These are phyloP conservation scores for Pseudorhombus dupliciocellatus DNA, from an alignment of 2,113 vertebrate species.

Conservation along the genomic window DNA sequence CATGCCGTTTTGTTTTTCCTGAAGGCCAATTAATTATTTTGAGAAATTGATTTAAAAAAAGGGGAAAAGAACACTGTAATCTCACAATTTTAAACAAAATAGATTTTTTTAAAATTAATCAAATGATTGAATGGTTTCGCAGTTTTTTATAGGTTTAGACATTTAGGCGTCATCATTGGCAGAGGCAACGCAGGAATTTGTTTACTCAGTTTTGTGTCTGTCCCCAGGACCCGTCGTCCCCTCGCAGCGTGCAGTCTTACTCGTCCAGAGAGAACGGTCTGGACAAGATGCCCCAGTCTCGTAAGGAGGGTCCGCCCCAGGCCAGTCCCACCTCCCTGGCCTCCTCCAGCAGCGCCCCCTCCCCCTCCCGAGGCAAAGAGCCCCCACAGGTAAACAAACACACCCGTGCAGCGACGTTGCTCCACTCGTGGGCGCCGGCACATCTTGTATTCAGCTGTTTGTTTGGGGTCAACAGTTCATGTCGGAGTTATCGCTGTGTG, in stretches of 20 bases:
- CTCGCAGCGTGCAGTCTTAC: constrained; percentile 90
- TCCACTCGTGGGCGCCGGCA: background rate
- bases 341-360: constrained; percentile 88
- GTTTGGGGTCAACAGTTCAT: constrained; percentile 7
- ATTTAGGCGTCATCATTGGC: too few relatives aligned
- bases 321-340: constrained; percentile 90
- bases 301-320: constrained; percentile 84
- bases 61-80: too few relatives aligned
- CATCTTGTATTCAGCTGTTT: constrained; percentile 9
- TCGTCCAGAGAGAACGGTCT: constrained; percentile 90
- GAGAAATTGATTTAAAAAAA: too few relatives aligned
- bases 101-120: too few relatives aligned
- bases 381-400: constrained; percentile 69
- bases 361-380: constrained; percentile 87
- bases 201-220: background rate
- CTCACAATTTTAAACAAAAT: too few relatives aligned
- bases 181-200: too few relatives aligned
- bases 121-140: too few relatives aligned
- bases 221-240: constrained; percentile 89
- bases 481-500: constrained; percentile 13
- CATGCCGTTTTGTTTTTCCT: too few relatives aligned
- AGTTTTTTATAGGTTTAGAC: too few relatives aligned
- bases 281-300: constrained; percentile 84
- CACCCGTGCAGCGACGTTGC: background rate
- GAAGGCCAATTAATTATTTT: too few relatives aligned